Base-by-base conservation (phyloP, 2,888 invertebrate genomes). In the Glyphotaelius pellucidus region DNA sequence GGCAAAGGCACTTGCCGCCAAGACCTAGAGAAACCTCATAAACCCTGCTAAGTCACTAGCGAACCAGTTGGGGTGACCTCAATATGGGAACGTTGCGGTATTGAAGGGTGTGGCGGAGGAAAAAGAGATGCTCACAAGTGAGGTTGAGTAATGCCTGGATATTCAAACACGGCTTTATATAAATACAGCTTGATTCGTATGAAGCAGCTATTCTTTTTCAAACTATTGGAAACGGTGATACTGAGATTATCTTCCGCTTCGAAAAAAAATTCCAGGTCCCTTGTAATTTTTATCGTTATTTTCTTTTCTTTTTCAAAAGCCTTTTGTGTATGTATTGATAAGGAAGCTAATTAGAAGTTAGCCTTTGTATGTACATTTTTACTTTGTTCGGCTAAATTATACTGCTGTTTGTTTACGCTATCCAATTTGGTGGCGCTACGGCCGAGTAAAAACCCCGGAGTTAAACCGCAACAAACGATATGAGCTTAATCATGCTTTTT, bases 381-480 rank as follows among this genome's bases (percentile, higher is more conserved):
- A n/a, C 67, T 67, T 67, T 67, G 67, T n/a, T 67, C 67, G n/a
- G n/a, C 67, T 25, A 67, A 67, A 67, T 67, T 25, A 67, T 67
- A n/a, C 67, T 7, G 67, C 67, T 67, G 67, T 67, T 67, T 25
- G 67, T 67, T 67, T 67, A 67, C 67, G 67, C 67, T 25, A 25
- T 67, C 67, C 25, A 67, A 67, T 67, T 67, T 67, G 67, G 67
- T 67, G 67, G 25, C 25, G 67, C 67, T 67, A 67, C 67, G 67
- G 67, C 9, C 52, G 25, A 67, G 7, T 67, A 67, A 30, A 86
- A 86, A 42, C 15, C 35, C n/a, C 86, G 86, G 25, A 38, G 42
- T 42, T 86, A 86, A 85, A 42, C 86, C 42, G 9, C 14, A 86
- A 86, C 86, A 86, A 86, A 86, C 86, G 86, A 86, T 30, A 86